A percentile compares a stretch with the other conserved stretches of the same genome.
These are phyloP conservation scores for Gymnothorax reevesii DNA, from an alignment of 2,797 vertebrate genomes.

Conservation along the genomic window DNA sequence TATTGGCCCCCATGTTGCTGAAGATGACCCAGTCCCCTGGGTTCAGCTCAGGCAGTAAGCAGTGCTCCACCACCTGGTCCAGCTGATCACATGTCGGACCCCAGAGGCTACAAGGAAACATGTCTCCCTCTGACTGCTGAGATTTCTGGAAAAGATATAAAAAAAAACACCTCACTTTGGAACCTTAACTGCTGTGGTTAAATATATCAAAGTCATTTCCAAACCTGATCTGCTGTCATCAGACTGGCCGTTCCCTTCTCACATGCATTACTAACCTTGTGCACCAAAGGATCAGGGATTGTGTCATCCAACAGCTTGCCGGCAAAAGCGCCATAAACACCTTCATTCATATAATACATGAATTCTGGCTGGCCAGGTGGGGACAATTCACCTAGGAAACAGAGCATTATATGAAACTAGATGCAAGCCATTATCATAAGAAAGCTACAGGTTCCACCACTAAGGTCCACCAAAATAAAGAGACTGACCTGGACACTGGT, in stretches of 20 bases:
- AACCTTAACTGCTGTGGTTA: not conserved
- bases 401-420: conserved; percentile 6
- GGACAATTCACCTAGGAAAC: conserved; percentile 64
- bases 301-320: conserved; percentile 89
- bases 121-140: conserved; percentile 72
- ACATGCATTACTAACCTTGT: conserved; percentile 78
- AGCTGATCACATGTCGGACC: conserved; percentile 92
- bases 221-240: not conserved
- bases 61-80: conserved; percentile 91
- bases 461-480: not conserved
- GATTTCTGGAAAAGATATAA: not conserved
- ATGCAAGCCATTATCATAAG: not conserved
- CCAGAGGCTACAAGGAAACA: conserved; percentile 94
- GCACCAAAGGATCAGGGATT: conserved; percentile 86
- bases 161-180: not conserved
- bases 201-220: not conserved
- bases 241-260: not conserved
- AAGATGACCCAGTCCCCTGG: conserved; percentile 96
- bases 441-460: not conserved
- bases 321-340: conserved; percentile 96
- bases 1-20: conserved; percentile 83
- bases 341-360: conserved; percentile 95
- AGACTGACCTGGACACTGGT: conserved; percentile 76
- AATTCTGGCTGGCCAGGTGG: conserved; percentile 81
- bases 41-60: conserved; percentile 88